A percentile compares a stretch with the other conserved stretches of the same genome.
Conservation (phyloP, 1,140 invertebrate genomes). For the Cecropterus lyciades region DNA sequence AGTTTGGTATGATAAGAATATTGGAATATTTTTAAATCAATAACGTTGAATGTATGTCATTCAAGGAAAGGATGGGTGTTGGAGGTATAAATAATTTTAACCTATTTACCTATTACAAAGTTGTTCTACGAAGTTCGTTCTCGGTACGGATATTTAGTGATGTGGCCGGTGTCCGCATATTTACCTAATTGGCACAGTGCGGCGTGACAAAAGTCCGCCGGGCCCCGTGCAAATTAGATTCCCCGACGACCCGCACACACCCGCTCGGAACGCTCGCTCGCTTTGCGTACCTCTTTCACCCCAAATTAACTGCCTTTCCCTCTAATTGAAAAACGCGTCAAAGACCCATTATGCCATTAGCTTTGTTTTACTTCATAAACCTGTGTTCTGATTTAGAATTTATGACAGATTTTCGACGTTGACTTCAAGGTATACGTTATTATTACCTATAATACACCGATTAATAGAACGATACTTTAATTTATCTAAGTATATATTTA, state of each 20-base stretch:
- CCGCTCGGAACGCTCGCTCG: slow-evolving; percentile 48
- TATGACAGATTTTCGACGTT: slow-evolving; percentile 9
- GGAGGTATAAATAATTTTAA: too few relatives aligned
- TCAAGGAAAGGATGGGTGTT: too few relatives aligned
- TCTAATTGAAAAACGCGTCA: slow-evolving; percentile 67
- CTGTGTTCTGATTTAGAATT: slow-evolving; percentile 20
- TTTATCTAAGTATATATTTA: not conserved
- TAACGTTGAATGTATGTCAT: too few relatives aligned
- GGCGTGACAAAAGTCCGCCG: slow-evolving; percentile 74
- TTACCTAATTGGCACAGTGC: slow-evolving; percentile 76
- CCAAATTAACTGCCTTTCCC: slow-evolving; percentile 68
- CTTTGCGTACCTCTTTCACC: slow-evolving; percentile 75
- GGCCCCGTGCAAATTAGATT: slow-evolving; percentile 57
- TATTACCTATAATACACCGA: too few relatives aligned
- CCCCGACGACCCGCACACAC: slow-evolving; percentile 43
- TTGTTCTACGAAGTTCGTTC: slow-evolving; percentile 5
- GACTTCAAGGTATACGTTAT: not conserved
- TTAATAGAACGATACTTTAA: not conserved
- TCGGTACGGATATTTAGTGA: slow-evolving; percentile 27
- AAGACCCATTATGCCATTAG: slow-evolving; percentile 55
- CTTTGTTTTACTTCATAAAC: slow-evolving; percentile 34
- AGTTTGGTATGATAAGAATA: too few relatives aligned
- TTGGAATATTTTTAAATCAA: too few relatives aligned
- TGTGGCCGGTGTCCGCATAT: slow-evolving; percentile 57
- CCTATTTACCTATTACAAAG: not conserved